Evolutionary conservation across 2,888 invertebrate genomes (phyloP).

Genomic region (Nephrotoma guestfalica): DNA sequence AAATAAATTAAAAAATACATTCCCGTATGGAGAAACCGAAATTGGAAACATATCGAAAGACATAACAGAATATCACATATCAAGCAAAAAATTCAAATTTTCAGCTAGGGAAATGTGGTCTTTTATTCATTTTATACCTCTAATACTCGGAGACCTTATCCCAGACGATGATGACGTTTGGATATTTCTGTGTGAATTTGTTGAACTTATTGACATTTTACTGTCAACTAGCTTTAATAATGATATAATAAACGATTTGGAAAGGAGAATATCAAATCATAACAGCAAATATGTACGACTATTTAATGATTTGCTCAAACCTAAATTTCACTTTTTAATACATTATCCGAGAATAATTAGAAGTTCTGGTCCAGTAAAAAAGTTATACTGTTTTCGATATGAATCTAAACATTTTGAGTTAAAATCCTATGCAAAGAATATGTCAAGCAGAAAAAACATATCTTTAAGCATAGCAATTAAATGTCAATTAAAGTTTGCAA

Average conservation of each 20-base stretch:
- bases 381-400: constrained; percentile 4
- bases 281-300: not conserved
- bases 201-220: constrained; percentile 1
- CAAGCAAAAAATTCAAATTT: not conserved
- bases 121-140: constrained; percentile 1
- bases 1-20: constrained; percentile 5
- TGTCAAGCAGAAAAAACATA: not conserved
- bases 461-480: not conserved
- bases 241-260: not conserved
- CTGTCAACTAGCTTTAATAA: not conserved
- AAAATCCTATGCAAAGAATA: not conserved
- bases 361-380: constrained; percentile 1
- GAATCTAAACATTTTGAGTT: not conserved
- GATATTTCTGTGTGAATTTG: not conserved
- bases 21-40: constrained; percentile 9
- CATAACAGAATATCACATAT: not conserved
- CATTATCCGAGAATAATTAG: constrained; percentile 4
- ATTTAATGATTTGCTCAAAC: not conserved
- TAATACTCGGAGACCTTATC: not conserved
- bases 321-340: constrained; percentile 3
- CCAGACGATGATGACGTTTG: not conserved
- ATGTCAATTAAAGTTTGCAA: not conserved
- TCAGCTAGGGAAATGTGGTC: not conserved
- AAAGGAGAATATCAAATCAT: not conserved
- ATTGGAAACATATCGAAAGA: constrained; percentile 7